Conservation (phyloP, 2,113 vertebrate genomes). For the Tragulus kanchil region DNA sequence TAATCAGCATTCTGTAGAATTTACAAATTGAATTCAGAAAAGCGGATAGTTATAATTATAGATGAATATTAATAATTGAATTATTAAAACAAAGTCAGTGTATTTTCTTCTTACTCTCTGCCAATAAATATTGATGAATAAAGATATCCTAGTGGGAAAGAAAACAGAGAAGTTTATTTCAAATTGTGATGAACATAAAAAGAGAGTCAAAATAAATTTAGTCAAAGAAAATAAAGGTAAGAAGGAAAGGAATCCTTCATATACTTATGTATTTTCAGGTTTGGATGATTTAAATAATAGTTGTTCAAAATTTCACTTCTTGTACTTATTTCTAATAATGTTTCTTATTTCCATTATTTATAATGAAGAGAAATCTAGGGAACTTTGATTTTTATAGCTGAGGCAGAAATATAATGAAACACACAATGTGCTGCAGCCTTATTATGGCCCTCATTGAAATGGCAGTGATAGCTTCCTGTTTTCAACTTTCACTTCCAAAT, state of each 20-base stretch:
- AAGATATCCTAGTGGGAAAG: neutral
- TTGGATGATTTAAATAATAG: slow-evolving; percentile 30
- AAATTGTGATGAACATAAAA: slow-evolving; percentile 30
- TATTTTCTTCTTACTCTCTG: neutral
- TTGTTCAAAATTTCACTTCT: neutral
- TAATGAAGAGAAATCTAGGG: neutral
- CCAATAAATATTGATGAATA: neutral
- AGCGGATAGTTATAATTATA: neutral
- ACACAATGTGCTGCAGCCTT: neutral
- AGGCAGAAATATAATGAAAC: neutral
- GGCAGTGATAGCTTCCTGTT: neutral
- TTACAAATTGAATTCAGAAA: slow-evolving; percentile 30
- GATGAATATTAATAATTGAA: neutral
- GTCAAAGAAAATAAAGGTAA: slow-evolving; percentile 14
- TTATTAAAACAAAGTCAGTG: neutral
- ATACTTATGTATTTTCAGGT: neutral
- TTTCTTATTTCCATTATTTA: slow-evolving; percentile 20
- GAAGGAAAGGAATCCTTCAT: neutral
- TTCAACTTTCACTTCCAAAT: slow-evolving; percentile 11
- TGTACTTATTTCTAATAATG: neutral
- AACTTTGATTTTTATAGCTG: neutral
- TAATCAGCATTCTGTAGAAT: neutral
- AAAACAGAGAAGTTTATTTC: neutral
- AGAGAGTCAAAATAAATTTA: slow-evolving; percentile 17
- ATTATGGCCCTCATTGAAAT: neutral